Evolutionary conservation across 2,888 invertebrate genomes (phyloP), one percentile per base, ranked within the genome.

Genomic region (Sarcophaga carnaria): DNA sequence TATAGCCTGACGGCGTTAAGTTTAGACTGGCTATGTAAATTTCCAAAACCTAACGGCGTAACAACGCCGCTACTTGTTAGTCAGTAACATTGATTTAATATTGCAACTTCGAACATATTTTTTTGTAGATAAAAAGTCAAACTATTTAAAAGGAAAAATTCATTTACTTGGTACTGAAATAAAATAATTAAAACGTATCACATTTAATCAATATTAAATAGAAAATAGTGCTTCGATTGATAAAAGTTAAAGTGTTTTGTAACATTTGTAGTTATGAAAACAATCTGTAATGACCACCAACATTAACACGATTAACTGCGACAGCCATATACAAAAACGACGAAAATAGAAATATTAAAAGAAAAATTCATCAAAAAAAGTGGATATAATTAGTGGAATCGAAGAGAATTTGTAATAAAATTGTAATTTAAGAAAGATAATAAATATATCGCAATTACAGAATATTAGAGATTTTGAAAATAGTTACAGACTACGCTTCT

Each of bases 271-370:
- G 4, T 59, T 59, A 54, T 14, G n/a, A 54, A 78, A 74, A 64
- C 45, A 47, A 27, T 25, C 17, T 70, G 20, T 27, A 22, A 78
- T 20, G 11, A 45, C 63, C 70, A 70, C 37, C 45, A 82, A 60
- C 59, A 17, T 81, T 76, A 70, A 64, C 37, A 78, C 83, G 83
- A 83, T 72, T 75, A 74, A 75, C 70, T 60, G 70, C 80, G 76
- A 64, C 74, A 62, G 54, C 45, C 70, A 70, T 69, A 14, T 74
- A 25, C 11, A 74, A 83, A 74, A 37, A 69, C 78, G 78, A 84
- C 20, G 49, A 84, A 80, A 79, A 84, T 70, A 64, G 63, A 70
- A 80, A 83, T 66, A 70, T 54, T 67, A 11, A 62, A 17, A 27
- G 22, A 71, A 69, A 25, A 22, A 62, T 20, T 62, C 37, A 37